phyloP scores from a whole-genome alignment of 2,888 invertebrate species.

The Spilarctia lutea region DNA sequence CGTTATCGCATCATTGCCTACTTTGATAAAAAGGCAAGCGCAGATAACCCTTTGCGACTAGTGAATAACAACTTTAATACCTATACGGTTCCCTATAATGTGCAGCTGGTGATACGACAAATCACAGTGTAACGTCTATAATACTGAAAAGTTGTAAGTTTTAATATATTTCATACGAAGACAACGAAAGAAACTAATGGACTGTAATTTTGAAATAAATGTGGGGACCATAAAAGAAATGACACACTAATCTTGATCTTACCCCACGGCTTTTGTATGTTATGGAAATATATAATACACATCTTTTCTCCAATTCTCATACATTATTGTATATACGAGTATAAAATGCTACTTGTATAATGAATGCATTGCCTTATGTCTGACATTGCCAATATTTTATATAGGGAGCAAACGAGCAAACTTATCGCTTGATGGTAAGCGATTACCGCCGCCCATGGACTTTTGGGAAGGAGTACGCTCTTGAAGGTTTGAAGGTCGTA shows the following conservation, averaged over 20 bases:
- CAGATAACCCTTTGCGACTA: conserved; percentile 43
- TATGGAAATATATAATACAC: conserved; percentile 30
- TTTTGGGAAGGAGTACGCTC: too few relatives aligned
- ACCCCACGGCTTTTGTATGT: conserved; percentile 10
- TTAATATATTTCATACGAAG: too few relatives aligned
- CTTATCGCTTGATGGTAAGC: too few relatives aligned
- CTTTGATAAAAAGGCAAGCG: conserved; percentile 43
- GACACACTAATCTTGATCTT: conserved; percentile 27
- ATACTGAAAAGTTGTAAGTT: too few relatives aligned
- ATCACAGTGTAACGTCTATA: too few relatives aligned
- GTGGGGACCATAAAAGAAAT: conserved; percentile 19
- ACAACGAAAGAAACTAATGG: conserved; percentile 21
- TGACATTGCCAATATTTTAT: conserved; percentile 30
- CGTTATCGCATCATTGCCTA: conserved; percentile 35
- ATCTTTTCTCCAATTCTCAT: conserved; percentile 31
- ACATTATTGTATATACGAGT: conserved; percentile 44
- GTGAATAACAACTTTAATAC: conserved; percentile 29
- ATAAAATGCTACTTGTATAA: conserved; percentile 61
- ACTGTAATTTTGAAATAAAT: conserved; percentile 31
- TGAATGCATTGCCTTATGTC: conserved; percentile 46
- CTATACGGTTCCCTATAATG: background rate
- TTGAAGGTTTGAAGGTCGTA: too few relatives aligned
- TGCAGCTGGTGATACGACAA: background rate
- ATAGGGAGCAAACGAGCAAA: too few relatives aligned
- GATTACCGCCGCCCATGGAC: too few relatives aligned